Evolutionary conservation across 2,888 invertebrate species (phyloP).

Genomic region (Herminia tarsipennalis): DNA sequence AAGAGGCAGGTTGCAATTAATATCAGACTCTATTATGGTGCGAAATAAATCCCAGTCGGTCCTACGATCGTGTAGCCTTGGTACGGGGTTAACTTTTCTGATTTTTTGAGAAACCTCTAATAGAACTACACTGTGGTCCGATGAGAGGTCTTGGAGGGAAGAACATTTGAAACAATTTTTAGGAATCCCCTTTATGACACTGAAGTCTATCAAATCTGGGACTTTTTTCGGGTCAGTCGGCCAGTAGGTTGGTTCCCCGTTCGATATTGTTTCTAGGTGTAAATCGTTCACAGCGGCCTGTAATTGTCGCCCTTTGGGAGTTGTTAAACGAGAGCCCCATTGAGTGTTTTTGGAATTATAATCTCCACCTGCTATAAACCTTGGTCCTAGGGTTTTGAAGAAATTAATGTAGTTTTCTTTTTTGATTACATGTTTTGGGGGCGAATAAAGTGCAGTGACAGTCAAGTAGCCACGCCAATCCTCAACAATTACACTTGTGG

Average conservation of each 20-base stretch:
- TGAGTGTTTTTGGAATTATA: slow-evolving; percentile 3
- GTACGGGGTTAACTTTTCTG: no score
- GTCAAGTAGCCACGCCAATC: neutral
- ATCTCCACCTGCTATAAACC: slow-evolving; percentile 2
- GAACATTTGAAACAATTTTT: neutral
- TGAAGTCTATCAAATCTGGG: neutral
- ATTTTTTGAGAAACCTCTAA: no score
- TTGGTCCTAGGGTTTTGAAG: neutral
- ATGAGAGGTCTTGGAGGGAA: neutral
- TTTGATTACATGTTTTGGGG: neutral
- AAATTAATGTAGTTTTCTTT: neutral
- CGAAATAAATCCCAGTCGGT: neutral
- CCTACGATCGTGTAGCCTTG: neutral
- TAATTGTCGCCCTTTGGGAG: slow-evolving; percentile 2
- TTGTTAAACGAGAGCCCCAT: slow-evolving; percentile 4
- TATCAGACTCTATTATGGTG: neutral
- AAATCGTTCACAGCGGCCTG: neutral
- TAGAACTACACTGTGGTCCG: neutral
- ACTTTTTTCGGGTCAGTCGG: neutral
- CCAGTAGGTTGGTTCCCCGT: slow-evolving; percentile 2
- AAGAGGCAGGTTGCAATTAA: neutral
- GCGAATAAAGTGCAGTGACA: neutral
- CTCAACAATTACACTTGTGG: neutral
- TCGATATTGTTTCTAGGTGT: neutral
- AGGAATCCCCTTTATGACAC: neutral